Base-by-base conservation (phyloP, 2,797 vertebrate species). In the Percopsis omiscomaycus region DNA sequence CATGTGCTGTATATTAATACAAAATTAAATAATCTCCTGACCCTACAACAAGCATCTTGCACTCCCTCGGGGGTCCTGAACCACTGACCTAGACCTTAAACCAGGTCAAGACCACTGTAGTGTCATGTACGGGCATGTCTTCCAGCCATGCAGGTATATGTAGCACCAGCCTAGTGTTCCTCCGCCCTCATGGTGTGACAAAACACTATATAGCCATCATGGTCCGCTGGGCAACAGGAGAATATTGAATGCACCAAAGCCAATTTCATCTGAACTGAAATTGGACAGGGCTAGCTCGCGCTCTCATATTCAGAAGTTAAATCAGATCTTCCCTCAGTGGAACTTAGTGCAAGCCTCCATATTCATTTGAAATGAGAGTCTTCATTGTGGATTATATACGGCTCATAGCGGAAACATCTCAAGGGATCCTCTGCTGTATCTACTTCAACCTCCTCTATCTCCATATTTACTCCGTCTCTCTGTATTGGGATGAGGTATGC, bases 281-380 rank as follows among this genome's bases (percentile, higher is more conserved):
- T 92, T 89, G 91, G 91, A 89, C 84, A 87, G 88, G 75, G 81
- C 89, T 32, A 15, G 73, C 79, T 75, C 66, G 56, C 37, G 30
- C 65, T 77, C 75, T 64, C 63, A 90, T 94, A 94, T 95, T 95
- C 94, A 95, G 76, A 86, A 84, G 74, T 72, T 71, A 83, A 94
- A 96, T 92, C 93, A 94, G 93, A 95, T 95, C 92, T 92, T 87
- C 90, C 91, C 90, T 94, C 91, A 94, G 93, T 94, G 95, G 95
- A 96, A 95, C 94, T 92, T 91, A 87, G 92, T 93, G 92, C 91
- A 85, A 60, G 50, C 68, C 74, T 76, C 94, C 88, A 96, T 98
- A 93, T 96, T 94, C 95, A 95, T 96, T 95, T 96, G 94, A 97
- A 96, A 98, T 98, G 93, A 94, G 85, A 59, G 73, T 84, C 72